Evolutionary conservation across 2,113 vertebrate genomes (phyloP), one percentile per base, ranked within the genome.

Genomic region (Climacteris rufus): DNA sequence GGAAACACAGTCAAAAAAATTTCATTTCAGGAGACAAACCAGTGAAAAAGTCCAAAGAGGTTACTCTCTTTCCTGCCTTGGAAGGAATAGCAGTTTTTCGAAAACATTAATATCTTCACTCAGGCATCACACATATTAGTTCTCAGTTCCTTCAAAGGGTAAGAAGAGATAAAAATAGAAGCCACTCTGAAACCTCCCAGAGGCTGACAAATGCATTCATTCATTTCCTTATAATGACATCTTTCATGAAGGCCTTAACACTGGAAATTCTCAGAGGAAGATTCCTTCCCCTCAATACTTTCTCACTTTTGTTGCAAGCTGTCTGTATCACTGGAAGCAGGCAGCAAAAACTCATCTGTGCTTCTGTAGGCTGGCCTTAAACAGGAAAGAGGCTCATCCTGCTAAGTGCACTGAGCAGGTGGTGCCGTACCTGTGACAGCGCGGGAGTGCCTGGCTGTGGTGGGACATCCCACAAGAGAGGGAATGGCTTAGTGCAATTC

Each of bases 111-210:
- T 95, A 87, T 95, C 79, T 56, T 83, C 88, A 59, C 22, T 64
- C 50, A 91, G 78, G 78, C 75, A 87, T 91, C 27, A 28, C 92
- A 87, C 95, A 87, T 93, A 65, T 79, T 66, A 75, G 66, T 94
- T 94, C 85, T 92, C 81, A 54, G 40, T 89, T 94, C 53, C 87
- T 90, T 86, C 90, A 90, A 95, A 93, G 83, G 76, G 86, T 91
- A 94, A 89, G 42, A 85, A 91, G 60, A 95, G 42, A 63, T 89
- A 83, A 93, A 97, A 96, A 93, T 93, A 95, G 94, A 97, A 97
- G 88, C 56, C 52, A 93, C 92, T 97, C 47, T 89, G 79, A 96
- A 91, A 94, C 87, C 53, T 61, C 57, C n/a, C 52, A 69, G 87
- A 64, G 66, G 40, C 50, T 71, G 91, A 94, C 87, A 83, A 95